Conservation (phyloP, 2,888 invertebrate species). For the Temnothorax rugatulus region DNA sequence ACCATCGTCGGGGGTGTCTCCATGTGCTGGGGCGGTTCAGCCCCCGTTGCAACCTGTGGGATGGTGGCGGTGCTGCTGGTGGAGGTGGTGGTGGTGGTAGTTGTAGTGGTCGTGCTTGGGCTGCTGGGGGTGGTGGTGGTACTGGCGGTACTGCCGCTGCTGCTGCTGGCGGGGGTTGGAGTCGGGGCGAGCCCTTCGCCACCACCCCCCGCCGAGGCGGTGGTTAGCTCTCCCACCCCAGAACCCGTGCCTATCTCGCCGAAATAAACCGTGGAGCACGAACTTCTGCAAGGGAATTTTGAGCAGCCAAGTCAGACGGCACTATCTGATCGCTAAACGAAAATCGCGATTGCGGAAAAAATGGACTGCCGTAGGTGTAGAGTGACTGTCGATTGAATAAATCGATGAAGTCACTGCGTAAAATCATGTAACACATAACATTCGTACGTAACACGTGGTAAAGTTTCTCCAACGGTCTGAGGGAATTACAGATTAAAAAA, state of each 20-base stretch:
- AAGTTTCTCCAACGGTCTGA: background rate
- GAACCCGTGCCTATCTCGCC: constrained; percentile 80
- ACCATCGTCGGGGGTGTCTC: constrained; percentile 81
- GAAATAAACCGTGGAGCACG: constrained; percentile 82
- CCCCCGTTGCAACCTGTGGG: constrained; percentile 73
- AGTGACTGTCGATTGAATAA: background rate
- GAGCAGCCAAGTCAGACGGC: background rate
- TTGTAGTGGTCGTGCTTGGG: constrained; percentile 41
- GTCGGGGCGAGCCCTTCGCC: constrained; percentile 75
- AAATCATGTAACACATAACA: background rate
- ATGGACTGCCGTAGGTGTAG: background rate
- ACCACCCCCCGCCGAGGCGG: constrained; percentile 76
- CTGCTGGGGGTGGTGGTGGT: constrained; percentile 57
- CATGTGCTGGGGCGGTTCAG: constrained; percentile 78
- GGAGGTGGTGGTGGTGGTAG: constrained; percentile 56
- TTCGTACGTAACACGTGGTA: background rate
- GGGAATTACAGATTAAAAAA: background rate
- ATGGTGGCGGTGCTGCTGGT: constrained; percentile 64
- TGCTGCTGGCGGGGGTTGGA: constrained; percentile 73
- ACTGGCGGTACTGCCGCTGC: constrained; percentile 66
- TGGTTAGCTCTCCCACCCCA: constrained; percentile 77
- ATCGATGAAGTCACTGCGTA: background rate
- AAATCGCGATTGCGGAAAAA: background rate
- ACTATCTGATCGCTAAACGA: background rate
- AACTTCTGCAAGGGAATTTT: constrained; percentile 75